A percentile compares a stretch with the other conserved stretches of the same genome.
Conservation (phyloP, 2,888 invertebrate species). For the Luffia ferchaultella region DNA sequence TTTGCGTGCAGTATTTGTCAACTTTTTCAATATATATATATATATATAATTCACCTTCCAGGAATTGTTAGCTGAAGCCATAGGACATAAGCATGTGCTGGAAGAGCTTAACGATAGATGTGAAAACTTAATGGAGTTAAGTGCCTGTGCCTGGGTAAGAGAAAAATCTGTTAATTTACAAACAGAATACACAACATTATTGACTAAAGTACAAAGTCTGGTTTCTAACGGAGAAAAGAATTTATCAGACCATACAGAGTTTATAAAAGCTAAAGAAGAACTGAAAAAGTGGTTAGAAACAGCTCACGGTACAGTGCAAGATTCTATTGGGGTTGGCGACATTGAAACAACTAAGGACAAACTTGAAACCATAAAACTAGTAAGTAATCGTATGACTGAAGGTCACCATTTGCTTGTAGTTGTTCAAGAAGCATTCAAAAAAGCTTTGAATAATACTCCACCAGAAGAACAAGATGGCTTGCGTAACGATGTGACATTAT, state of each 20-base stretch:
- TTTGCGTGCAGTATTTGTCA: neutral
- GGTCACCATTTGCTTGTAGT: slow-evolving; percentile 86
- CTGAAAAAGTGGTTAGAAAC: slow-evolving; percentile 85
- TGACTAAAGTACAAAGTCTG: slow-evolving; percentile 81
- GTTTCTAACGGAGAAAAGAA: slow-evolving; percentile 90
- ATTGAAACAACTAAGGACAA: slow-evolving; percentile 80
- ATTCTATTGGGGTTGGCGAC: slow-evolving; percentile 84
- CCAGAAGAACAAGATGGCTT: slow-evolving; percentile 82
- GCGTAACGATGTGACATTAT: slow-evolving; percentile 76
- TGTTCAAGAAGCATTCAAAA: slow-evolving; percentile 84
- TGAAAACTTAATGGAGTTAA: slow-evolving; percentile 85
- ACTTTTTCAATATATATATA: neutral
- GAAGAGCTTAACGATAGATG: slow-evolving; percentile 89
- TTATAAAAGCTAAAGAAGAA: slow-evolving; percentile 84
- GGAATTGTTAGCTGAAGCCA: slow-evolving; percentile 78
- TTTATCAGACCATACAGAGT: slow-evolving; percentile 90
- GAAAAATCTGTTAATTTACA: slow-evolving; percentile 88
- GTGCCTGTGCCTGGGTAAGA: slow-evolving; percentile 84
- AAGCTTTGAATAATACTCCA: slow-evolving; percentile 83
- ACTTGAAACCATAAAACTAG: slow-evolving; percentile 79
- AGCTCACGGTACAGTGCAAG: slow-evolving; percentile 82
- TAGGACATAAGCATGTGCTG: slow-evolving; percentile 77
- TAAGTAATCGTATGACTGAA: slow-evolving; percentile 78
- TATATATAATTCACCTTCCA: slow-evolving; percentile 22
- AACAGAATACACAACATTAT: slow-evolving; percentile 79